phyloP scores from a whole-genome alignment of 2,797 vertebrate genomes.

The Synanceia verrucosa region DNA sequence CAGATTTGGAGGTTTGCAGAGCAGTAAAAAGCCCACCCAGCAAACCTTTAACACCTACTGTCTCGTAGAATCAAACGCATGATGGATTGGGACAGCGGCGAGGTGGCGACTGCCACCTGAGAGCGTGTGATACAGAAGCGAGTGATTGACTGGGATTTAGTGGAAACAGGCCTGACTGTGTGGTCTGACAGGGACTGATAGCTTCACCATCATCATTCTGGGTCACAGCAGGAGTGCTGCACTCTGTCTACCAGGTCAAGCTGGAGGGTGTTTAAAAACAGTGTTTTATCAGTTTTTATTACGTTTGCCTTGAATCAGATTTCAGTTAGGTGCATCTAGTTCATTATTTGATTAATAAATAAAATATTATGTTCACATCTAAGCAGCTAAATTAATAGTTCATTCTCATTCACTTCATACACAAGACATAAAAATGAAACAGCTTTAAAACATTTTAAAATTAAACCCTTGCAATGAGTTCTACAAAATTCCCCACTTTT shows the following conservation, averaged over 20 bases:
- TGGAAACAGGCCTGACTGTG: constrained; percentile 30
- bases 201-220: constrained; percentile 49
- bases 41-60: constrained; percentile 43
- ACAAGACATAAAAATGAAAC: not conserved
- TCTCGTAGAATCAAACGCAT: constrained; percentile 38
- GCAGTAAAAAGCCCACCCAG: constrained; percentile 23
- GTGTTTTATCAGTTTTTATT: not conserved
- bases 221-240: constrained; percentile 41
- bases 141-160: constrained; percentile 65
- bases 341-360: not conserved
- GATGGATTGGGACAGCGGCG: constrained; percentile 54
- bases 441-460: not conserved
- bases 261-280: constrained; percentile 14
- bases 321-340: not conserved
- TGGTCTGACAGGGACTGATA: constrained; percentile 67
- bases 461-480: not conserved
- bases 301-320: not conserved
- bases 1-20: constrained; percentile 37
- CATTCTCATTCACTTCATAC: not conserved
- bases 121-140: constrained; percentile 55
- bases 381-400: not conserved
- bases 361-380: not conserved
- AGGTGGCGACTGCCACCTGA: constrained; percentile 56
- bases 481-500: too few species aligned
- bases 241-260: constrained; percentile 39